Base-by-base conservation (phyloP, 2,888 invertebrate species). In the Andrena bucephala region DNA sequence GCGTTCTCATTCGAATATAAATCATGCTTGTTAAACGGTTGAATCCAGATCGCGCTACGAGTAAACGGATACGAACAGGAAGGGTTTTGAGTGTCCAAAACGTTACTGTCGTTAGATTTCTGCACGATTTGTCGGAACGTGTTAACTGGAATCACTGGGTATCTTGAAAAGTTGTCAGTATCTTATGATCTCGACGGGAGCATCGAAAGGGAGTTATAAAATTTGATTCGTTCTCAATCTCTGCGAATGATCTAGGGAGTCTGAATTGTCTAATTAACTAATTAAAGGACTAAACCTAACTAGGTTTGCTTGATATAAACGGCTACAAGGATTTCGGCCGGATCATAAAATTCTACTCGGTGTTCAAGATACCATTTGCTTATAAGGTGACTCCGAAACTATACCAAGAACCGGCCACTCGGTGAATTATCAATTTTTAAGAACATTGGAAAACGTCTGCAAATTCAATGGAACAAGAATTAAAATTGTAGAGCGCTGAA, bases 261-360 rank as follows among this genome's bases (percentile, higher is more conserved):
- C 10, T 68, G 42, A 60, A 16, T 77, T 62, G 60, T 75, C 29
- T 77, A 54, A 87, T 62, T 79, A 42, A 42, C 4, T 42, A 42
- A 42, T 42, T 42, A 42, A 42, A 13, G 42, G 16, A 5, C 16
- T 4, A 42, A 42, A 16, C 42, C 16, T 16, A 69, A 50, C 52
- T 57, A 27, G 48, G 42, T 36, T 74, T 57, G 71, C 13, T 73
- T 20, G 54, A 62, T 70, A 67, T 63, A 63, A 75, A 59, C 13
- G 13, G 66, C 72, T 67, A 66, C 52, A 59, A 84, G 76, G 29
- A 66, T 50, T 54, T 54, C 65, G 5, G 72, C 65, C 63, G 57
- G 74, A 84, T 71, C 75, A 79, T 81, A 83, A 86, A 79, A 83
- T 68, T 71, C 24, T 70, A 85, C 77, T 31, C 66, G 59, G 77